Base-by-base conservation (phyloP, 2,797 vertebrate genomes). In the Smutsia temminckii region DNA sequence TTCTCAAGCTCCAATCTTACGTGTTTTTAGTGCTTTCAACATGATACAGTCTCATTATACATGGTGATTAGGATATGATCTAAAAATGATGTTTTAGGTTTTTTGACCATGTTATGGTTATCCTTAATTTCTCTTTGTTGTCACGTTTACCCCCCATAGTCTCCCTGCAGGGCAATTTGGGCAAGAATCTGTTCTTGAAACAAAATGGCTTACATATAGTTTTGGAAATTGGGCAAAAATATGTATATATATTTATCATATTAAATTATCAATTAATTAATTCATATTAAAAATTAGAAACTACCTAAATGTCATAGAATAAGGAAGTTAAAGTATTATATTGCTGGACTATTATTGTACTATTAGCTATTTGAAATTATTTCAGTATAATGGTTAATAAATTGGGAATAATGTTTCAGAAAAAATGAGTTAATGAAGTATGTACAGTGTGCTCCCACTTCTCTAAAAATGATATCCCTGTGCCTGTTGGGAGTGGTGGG, bases 201-300 rank as follows among this genome's bases (percentile, higher is more conserved):
- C 18, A 87, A 55, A 83, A 32, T 59, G 63, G 34, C n/a, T 93
- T 92, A 85, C 79, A 80, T 53, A 55, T 75, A 37, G 9, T 55
- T 32, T 89, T 80, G 6, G 59, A 85, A 64, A 75, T n/a, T 17
- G 55, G 37, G 18, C 71, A 93, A n/a, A 79, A 79, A 71, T 78
- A 13, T 85, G 18, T 90, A 27, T 46, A 32, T 14, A 42, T 57
- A 72, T 40, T 49, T 87, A 37, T 81, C 16, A 53, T 55, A 49
- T 81, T 57, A 40, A 40, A 40, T 40, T 40, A 40, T 40, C 40
- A 40, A 40, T 40, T 40, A 40, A 40, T 7, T 40, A 27, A 27
- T 55, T 77, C 63, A 69, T 69, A 71, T 27, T 63, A 75, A 91
- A 86, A 95, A 93, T 90, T 69, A 68, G 23, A 93, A 81, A 42